Percentiles rank a stretch among this genome's conserved stretches.
Conservation (phyloP, 2,888 invertebrate species). For the Trilocha varians region DNA sequence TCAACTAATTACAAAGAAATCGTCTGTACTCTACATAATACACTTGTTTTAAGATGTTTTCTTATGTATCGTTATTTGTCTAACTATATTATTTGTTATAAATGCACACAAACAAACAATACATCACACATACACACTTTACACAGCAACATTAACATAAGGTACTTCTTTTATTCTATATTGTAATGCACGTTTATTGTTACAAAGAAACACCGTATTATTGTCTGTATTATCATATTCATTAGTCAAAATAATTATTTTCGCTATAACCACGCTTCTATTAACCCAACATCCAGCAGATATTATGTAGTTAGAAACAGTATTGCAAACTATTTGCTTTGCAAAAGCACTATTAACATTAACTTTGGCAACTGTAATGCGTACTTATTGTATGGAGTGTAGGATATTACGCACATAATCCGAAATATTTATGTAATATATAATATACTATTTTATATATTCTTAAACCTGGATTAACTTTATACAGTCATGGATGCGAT, state of each 20-base stretch:
- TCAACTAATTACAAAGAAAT: constrained; percentile 53
- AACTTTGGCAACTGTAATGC: constrained; percentile 67
- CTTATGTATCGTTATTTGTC: constrained; percentile 33
- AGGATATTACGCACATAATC: constrained; percentile 36
- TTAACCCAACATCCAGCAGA: constrained; percentile 31
- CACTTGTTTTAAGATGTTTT: constrained; percentile 67
- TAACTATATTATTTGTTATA: constrained; percentile 7
- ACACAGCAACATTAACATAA: constrained; percentile 14
- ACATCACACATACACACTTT: constrained; percentile 16
- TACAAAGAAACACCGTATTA: constrained; percentile 7
- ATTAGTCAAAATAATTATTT: constrained; percentile 23
- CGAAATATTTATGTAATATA: constrained; percentile 41
- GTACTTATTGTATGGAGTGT: constrained; percentile 53
- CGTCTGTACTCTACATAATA: constrained; percentile 54
- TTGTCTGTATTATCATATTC: constrained; percentile 20
- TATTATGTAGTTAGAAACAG: constrained; percentile 42
- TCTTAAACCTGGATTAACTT: constrained; percentile 58
- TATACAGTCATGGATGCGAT: constrained; percentile 35
- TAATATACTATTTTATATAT: constrained; percentile 42
- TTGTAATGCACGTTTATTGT: constrained; percentile 18
- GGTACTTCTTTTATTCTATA: constrained; percentile 11
- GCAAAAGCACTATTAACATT: constrained; percentile 54
- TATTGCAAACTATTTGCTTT: constrained; percentile 46
- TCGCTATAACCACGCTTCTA: constrained; percentile 34
- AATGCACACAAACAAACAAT: constrained; percentile 15